Conservation (phyloP, 2,797 vertebrate species). For the Darevskia mixta region DNA sequence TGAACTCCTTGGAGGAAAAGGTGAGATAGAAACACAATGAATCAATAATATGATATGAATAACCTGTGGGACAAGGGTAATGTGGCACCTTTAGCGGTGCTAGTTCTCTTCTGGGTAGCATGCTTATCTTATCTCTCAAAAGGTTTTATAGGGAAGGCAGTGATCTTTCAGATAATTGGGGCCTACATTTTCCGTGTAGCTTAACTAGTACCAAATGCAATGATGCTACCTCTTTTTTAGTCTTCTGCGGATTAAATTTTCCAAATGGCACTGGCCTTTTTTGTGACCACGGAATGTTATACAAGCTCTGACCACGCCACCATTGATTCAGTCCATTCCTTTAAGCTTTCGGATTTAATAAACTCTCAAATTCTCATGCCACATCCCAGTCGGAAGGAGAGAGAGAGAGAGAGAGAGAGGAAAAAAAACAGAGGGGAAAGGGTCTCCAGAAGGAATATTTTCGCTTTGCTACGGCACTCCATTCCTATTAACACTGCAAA, state of each 20-base stretch:
- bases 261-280: neutral
- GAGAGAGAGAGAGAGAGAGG: neutral
- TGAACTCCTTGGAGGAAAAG: too few species aligned
- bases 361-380: conserved; percentile 35
- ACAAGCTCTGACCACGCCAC: neutral
- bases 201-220: neutral
- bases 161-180: too few species aligned
- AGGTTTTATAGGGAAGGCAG: too few species aligned
- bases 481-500: conserved; percentile 33
- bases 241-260: neutral
- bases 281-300: neutral
- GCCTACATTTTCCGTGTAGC: neutral
- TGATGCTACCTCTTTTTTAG: neutral
- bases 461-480: conserved; percentile 16
- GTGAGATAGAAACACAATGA: too few species aligned
- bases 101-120: too few species aligned
- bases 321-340: neutral
- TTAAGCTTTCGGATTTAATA: conserved; percentile 35
- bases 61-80: too few species aligned
- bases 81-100: too few species aligned
- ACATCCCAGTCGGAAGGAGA: conserved; percentile 16
- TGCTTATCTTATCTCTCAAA: too few species aligned
- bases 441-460: neutral
- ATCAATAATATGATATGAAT: too few species aligned
- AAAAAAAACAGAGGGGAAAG: neutral